Conservation (phyloP, 1,140 invertebrate species). For the Zaprionus vittiger region DNA sequence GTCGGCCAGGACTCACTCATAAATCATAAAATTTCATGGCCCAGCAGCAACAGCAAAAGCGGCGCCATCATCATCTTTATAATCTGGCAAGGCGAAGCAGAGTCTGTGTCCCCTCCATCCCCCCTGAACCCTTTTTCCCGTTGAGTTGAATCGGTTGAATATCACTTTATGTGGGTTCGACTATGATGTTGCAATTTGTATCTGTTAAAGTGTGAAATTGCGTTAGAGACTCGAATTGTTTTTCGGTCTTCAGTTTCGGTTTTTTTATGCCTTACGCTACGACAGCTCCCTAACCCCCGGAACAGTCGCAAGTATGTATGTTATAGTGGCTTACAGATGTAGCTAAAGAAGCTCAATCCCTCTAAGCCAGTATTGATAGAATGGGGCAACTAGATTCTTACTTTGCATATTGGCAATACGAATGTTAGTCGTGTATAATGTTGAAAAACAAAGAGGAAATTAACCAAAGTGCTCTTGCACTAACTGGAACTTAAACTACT, state of each 20-base stretch:
- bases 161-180: constrained; percentile 37
- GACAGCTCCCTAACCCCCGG: no score
- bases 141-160: constrained; percentile 15
- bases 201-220: constrained; percentile 82
- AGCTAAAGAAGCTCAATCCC: no score
- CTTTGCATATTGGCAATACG: no score
- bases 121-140: neutral
- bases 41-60: constrained; percentile 18
- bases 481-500: no score
- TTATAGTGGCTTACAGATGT: neutral
- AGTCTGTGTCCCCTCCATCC: neutral
- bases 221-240: constrained; percentile 72
- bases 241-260: constrained; percentile 30
- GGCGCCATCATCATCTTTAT: constrained; percentile 76
- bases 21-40: constrained; percentile 78
- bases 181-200: constrained; percentile 82
- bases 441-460: no score
- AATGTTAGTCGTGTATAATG: no score
- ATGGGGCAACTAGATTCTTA: no score
- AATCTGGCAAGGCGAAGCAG: constrained; percentile 61
- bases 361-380: no score
- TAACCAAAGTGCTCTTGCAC: no score
- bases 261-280: constrained; percentile 6
- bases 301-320: neutral
- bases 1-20: constrained; percentile 59